A percentile compares a stretch with the other conserved stretches of the same genome.
These are phyloP conservation scores for Helostoma temminkii DNA, from an alignment of 2,797 vertebrate genomes.

Conservation along the genomic window DNA sequence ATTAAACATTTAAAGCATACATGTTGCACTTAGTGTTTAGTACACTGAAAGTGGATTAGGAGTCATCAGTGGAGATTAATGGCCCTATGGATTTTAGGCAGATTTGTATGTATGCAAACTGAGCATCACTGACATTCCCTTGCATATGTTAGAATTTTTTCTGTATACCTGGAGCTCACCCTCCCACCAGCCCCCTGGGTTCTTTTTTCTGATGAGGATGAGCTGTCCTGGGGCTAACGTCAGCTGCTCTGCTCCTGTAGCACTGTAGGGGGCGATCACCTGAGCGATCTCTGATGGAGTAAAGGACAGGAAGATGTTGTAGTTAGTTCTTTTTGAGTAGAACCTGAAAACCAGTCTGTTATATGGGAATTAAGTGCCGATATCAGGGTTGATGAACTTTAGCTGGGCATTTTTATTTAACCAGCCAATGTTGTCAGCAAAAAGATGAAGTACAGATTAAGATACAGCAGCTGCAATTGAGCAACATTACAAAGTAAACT, in stretches of 20 bases:
- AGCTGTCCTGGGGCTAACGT: constrained; percentile 96
- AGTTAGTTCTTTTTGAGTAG: background rate
- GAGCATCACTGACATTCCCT: background rate
- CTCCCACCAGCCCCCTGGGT: constrained; percentile 99
- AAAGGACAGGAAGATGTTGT: background rate
- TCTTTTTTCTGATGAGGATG: constrained; percentile 98
- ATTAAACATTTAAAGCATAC: too few species aligned
- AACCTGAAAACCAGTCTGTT: background rate
- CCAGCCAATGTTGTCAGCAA: too few species aligned
- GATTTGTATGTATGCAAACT: background rate
- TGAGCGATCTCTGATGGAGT: constrained; percentile 92
- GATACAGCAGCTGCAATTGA: background rate
- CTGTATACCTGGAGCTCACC: constrained; percentile 93
- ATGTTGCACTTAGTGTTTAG: too few species aligned
- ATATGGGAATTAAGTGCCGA: background rate
- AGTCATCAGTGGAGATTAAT: background rate
- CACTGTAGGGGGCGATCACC: constrained; percentile 95
- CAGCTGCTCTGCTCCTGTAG: constrained; percentile 95
- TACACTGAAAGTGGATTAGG: background rate
- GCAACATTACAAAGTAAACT: background rate
- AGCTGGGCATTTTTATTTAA: background rate
- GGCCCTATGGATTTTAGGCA: too few species aligned
- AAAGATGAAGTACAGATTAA: background rate
- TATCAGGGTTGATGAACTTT: background rate
- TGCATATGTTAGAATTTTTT: background rate